Evolutionary conservation across 1,140 invertebrate genomes (phyloP).

Genomic region (Ericerus pela): DNA sequence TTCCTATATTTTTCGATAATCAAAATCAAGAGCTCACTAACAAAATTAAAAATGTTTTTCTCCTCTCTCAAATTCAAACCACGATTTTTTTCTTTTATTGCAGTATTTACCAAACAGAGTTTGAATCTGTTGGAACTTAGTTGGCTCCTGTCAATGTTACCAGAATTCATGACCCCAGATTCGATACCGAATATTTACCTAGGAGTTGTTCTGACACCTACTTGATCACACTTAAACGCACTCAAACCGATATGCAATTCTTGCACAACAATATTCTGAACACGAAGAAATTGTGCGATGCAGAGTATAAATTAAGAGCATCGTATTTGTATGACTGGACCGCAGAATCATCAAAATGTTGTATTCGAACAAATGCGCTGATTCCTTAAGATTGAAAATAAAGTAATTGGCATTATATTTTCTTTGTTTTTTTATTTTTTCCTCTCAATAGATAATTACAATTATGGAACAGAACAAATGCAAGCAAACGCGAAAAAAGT

Average conservation of each 20-base stretch:
- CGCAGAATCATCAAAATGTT: conserved; percentile 61
- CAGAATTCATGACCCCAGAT: conserved; percentile 75
- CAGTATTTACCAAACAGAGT: conserved; percentile 74
- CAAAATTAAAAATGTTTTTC: too few relatives aligned
- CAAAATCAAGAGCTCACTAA: too few relatives aligned
- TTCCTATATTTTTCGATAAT: too few relatives aligned
- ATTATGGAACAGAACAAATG: too few relatives aligned
- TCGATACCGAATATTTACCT: conserved; percentile 84
- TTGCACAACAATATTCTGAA: conserved; percentile 48
- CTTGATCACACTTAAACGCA: conserved; percentile 77
- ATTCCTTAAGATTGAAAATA: conserved; percentile 14
- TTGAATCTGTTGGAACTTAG: conserved; percentile 88
- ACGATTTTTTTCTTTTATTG: conserved; percentile 29
- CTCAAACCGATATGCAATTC: conserved; percentile 49
- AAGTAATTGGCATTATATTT: background rate
- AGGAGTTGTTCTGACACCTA: conserved; percentile 77
- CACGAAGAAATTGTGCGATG: conserved; percentile 44
- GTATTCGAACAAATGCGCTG: conserved; percentile 35
- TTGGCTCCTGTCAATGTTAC: conserved; percentile 70
- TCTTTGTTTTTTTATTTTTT: too few relatives aligned
- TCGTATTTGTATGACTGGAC: conserved; percentile 78
- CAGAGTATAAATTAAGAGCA: conserved; percentile 39
- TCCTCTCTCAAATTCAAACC: too few relatives aligned
- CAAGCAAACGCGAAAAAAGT: too few relatives aligned
- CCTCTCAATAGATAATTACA: too few relatives aligned